A percentile compares a stretch with the other conserved stretches of the same genome.
phyloP scores from a whole-genome alignment of 53 echinoderm and acorn worm genomes.

The Antedon mediterranea region DNA sequence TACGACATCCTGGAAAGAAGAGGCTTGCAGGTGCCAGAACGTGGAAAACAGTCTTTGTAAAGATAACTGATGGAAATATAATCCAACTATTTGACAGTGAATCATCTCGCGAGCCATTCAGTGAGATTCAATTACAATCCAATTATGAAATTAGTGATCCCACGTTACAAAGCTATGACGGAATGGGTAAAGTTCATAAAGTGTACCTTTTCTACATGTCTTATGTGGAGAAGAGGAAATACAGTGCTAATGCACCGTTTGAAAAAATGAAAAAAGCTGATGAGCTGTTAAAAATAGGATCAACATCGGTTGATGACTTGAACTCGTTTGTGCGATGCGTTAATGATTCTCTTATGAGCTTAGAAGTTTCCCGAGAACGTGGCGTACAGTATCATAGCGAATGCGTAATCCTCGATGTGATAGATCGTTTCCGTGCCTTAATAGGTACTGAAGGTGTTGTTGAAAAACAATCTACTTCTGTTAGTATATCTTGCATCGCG shows the following conservation, averaged over 20 bases:
- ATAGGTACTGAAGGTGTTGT: conserved; percentile 44
- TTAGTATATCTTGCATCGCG: conserved; percentile 40
- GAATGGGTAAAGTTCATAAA: conserved; percentile 76
- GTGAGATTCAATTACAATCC: conserved; percentile 77
- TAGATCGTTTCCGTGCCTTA: conserved; percentile 50
- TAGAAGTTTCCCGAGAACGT: conserved; percentile 47
- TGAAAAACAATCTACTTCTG: conserved; percentile 42
- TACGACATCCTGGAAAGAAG: conserved; percentile 80
- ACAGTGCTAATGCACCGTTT: conserved; percentile 26
- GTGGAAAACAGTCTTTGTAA: conserved; percentile 69
- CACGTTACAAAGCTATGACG: conserved; percentile 48
- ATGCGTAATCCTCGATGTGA: conserved; percentile 46
- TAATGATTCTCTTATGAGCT: conserved; percentile 72
- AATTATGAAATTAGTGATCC: conserved; percentile 57
- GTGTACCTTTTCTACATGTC: conserved; percentile 74
- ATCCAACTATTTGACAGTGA: conserved; percentile 46
- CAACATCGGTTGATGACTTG: conserved; percentile 39
- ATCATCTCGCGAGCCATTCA: conserved; percentile 47
- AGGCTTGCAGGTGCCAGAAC: conserved; percentile 66
- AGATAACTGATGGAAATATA: conserved; percentile 58
- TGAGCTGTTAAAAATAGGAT: conserved; percentile 59
- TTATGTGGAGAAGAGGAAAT: conserved; percentile 65
- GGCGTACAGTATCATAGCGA: conserved; percentile 78
- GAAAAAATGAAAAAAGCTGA: conserved; percentile 34
- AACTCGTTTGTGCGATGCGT: conserved; percentile 44